phyloP scores from a whole-genome alignment of 2,113 vertebrate species.

The Stegostoma tigrinum region DNA sequence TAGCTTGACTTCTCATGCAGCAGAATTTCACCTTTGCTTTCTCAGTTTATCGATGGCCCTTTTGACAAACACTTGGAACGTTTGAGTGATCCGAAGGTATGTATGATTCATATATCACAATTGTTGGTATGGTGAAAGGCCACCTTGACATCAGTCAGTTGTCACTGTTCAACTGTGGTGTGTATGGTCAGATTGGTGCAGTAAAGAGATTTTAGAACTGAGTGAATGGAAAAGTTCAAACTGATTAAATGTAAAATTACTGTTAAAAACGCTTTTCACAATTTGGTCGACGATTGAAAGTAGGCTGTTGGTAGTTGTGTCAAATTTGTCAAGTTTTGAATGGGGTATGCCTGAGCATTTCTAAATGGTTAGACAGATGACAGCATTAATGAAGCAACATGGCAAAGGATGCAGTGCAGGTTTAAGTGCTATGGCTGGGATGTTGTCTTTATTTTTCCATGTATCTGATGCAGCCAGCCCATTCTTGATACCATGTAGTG shows the following conservation, averaged over 20 bases:
- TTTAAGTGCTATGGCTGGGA: neutral
- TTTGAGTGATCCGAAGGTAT: constrained; percentile 86
- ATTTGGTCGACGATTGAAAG: neutral
- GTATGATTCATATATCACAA: neutral
- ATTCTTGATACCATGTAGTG: neutral
- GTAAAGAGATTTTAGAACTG: neutral
- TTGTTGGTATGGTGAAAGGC: neutral
- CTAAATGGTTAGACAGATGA: neutral
- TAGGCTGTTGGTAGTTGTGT: neutral
- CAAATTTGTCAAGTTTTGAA: neutral
- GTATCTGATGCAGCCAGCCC: neutral
- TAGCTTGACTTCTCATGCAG: neutral
- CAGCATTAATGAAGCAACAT: too few relatives aligned
- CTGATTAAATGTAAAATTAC: neutral
- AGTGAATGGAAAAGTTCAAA: neutral
- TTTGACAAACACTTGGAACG: constrained; percentile 92
- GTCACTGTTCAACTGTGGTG: neutral
- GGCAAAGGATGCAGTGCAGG: neutral
- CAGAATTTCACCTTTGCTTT: constrained; percentile 46
- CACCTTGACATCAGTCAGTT: neutral
- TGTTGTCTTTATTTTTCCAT: neutral
- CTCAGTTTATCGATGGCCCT: constrained; percentile 88
- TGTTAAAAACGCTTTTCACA: neutral
- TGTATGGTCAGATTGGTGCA: neutral
- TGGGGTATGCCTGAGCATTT: neutral